Percentiles rank a stretch among this genome's conserved stretches.
Evolutionary conservation across 2,797 vertebrate species (phyloP).

Genomic region (Hyperoplus lanceolatus): DNA sequence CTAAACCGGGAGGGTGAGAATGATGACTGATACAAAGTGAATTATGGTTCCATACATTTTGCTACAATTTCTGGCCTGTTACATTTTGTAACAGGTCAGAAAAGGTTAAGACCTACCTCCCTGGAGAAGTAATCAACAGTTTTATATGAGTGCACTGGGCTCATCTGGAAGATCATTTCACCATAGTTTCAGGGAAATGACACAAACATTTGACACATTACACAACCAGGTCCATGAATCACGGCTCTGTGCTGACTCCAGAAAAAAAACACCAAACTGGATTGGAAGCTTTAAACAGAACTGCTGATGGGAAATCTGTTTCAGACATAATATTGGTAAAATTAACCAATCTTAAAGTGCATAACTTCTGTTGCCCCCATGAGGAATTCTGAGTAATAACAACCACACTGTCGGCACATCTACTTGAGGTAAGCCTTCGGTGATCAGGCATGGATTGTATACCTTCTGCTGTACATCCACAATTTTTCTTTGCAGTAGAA

Average conservation of each 20-base stretch:
- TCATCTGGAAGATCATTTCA: conserved; percentile 23
- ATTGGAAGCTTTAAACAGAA: conserved; percentile 44
- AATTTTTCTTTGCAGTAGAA: too few relatives aligned
- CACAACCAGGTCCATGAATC: conserved; percentile 49
- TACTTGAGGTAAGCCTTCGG: too few relatives aligned
- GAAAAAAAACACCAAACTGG: conserved; percentile 20
- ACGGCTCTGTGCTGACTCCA: conserved; percentile 23
- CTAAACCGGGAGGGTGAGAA: background rate
- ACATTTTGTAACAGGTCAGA: background rate
- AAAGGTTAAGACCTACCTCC: background rate
- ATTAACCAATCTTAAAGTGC: conserved; percentile 13
- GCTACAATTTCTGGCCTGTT: too few relatives aligned
- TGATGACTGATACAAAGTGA: background rate
- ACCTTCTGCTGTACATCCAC: too few relatives aligned
- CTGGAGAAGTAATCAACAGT: conserved; percentile 6
- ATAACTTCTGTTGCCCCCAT: too few relatives aligned
- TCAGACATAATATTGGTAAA: conserved; percentile 51
- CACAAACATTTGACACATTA: conserved; percentile 26
- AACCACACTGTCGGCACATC: too few relatives aligned
- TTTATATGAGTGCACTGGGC: conserved; percentile 6
- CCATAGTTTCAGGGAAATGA: conserved; percentile 21
- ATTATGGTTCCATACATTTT: background rate
- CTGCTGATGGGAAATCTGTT: conserved; percentile 55
- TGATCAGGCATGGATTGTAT: too few relatives aligned
- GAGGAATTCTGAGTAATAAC: too few relatives aligned